Evolutionary conservation across 2,113 vertebrate species (phyloP).

Genomic region (Cisticola juncidis): DNA sequence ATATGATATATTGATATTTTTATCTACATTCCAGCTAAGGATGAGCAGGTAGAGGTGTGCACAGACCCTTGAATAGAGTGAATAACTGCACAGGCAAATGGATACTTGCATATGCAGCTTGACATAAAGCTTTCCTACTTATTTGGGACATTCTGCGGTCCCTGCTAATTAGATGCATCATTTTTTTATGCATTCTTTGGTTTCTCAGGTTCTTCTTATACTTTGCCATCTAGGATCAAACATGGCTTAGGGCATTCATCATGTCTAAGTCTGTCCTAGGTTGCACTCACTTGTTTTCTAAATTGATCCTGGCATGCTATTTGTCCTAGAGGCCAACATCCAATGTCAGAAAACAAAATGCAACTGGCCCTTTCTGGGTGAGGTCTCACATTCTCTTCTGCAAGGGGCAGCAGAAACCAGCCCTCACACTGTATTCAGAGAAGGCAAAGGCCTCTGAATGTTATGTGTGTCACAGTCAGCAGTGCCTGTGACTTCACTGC

Average conservation of each 20-base stretch:
- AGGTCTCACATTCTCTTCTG: not conserved
- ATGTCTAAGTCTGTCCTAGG: not conserved
- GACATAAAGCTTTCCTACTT: not conserved
- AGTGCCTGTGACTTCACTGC: not conserved
- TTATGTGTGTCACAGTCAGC: rapidly evolving
- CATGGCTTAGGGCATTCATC: not conserved
- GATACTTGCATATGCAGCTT: not conserved
- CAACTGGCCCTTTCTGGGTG: not conserved
- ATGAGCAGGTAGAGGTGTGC: not conserved
- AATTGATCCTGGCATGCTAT: not conserved
- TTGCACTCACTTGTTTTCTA: not conserved
- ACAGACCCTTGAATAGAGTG: not conserved
- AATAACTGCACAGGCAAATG: not conserved
- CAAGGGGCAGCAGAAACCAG: not conserved
- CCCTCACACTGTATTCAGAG: not conserved
- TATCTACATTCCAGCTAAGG: not conserved
- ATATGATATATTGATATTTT: not conserved
- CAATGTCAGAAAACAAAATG: not conserved
- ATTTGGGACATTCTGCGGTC: not conserved
- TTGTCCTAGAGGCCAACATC: not conserved
- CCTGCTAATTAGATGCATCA: not conserved
- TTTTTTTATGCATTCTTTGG: not conserved
- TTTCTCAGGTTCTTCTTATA: not conserved
- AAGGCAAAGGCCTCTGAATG: not conserved
- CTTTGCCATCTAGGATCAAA: not conserved